Base-by-base conservation (phyloP, 2,888 invertebrate genomes). In the Ashinkailepas kermadecensis region DNA sequence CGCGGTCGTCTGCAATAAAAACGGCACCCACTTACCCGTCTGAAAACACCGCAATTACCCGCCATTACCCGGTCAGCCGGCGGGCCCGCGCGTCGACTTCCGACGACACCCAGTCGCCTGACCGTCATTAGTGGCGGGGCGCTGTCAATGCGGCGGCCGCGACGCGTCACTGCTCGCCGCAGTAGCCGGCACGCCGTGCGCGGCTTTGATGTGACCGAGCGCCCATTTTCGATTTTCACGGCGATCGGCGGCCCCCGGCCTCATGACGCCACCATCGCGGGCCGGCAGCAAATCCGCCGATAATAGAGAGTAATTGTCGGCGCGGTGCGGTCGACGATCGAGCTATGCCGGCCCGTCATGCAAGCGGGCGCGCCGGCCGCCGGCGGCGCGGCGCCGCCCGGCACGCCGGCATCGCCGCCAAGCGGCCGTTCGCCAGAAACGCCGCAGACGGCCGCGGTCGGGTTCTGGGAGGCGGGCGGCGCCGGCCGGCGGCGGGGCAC, bases 1-100 rank as follows among this genome's bases (percentile, higher is more conserved):
- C 54, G 54, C 10, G 54, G 23, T 23, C 21, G 54, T 1, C 54
- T 74, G 74, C 74, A 74, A 74, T 74, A 74, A 74, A 74, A 74
- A 74, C 74, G 74, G 18, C 74, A 74, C 74, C 74, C 74, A 74
- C 74, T 74, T 74, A 74, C 74, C 56, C 54, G 74, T 74, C 74
- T 6, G 74, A 74, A 74, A 56, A 74, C 56, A 74, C 56, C 10
- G 74, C 21, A 54, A 74, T 74, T 74, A 74, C 21, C 21, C 21
- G 74, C 56, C 74, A 74, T 74, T 74, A 56, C 56, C 21, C 21
- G 39, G 15, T 0, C 74, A 21, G 18, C 21, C 12, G 74, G 9
- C 54, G 54, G 21, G 56, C 21, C 74, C 54, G 13, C 56, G 11
- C 18, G 56, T 21, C 54, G 56, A 18, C 74, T 74, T 54, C 74